phyloP scores from a whole-genome alignment of 2,888 invertebrate species.

The Nebria brevicollis region DNA sequence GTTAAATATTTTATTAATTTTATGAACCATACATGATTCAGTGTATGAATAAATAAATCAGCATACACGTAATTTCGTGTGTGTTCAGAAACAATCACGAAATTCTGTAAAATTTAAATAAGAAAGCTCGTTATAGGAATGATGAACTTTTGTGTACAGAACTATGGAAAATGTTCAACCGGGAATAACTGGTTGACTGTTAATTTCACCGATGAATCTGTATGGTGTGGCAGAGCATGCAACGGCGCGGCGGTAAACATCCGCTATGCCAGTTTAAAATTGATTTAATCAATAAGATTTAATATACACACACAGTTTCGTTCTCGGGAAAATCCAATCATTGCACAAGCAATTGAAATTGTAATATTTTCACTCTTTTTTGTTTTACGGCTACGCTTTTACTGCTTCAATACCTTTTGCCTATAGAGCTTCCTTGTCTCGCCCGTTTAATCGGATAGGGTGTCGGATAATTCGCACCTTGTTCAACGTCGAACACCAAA shows the following conservation, averaged over 20 bases:
- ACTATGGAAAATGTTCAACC: background rate
- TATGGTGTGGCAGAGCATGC: background rate
- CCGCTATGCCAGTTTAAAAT: conserved; percentile 37
- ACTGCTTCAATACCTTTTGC: conserved; percentile 12
- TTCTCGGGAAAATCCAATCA: conserved; percentile 55
- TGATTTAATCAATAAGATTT: conserved; percentile 55
- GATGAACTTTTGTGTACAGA: background rate
- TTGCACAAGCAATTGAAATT: conserved; percentile 53
- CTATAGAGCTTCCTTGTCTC: background rate
- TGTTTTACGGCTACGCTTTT: conserved; percentile 32
- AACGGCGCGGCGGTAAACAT: conserved; percentile 6
- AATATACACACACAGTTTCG: conserved; percentile 48
- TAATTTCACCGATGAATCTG: background rate
- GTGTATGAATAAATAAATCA: too few species aligned
- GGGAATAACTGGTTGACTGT: background rate
- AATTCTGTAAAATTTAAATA: background rate
- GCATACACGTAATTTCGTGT: too few species aligned
- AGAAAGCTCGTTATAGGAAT: background rate
- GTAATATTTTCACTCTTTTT: conserved; percentile 34
- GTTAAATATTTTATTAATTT: too few species aligned
- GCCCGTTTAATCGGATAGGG: background rate
- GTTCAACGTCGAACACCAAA: background rate
- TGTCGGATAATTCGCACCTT: conserved; percentile 17
- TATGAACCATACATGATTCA: too few species aligned
- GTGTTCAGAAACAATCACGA: background rate